Conservation (phyloP, 2,797 vertebrate genomes). For the Lagodon rhomboides region DNA sequence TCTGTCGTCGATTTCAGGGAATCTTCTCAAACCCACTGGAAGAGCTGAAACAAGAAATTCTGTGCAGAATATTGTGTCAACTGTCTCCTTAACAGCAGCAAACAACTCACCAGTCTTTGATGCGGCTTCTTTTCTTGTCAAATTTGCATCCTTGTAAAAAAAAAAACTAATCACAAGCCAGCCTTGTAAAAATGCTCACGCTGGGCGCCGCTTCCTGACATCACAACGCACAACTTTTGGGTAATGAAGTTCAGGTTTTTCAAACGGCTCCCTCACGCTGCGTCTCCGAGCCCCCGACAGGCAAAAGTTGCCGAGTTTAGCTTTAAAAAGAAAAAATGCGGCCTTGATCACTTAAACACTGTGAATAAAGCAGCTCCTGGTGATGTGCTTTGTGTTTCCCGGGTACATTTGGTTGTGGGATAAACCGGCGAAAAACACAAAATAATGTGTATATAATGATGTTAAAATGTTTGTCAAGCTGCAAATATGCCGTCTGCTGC, state of each 20-base stretch:
- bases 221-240: conserved; percentile 42
- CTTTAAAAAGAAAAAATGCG: conserved; percentile 26
- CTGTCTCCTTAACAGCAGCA: conserved; percentile 29
- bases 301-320: conserved; percentile 18
- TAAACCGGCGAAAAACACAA: neutral
- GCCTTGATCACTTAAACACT: conserved; percentile 30
- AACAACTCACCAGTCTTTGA: conserved; percentile 39
- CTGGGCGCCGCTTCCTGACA: conserved; percentile 40
- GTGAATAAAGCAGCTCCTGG: conserved; percentile 24
- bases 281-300: conserved; percentile 18
- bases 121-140: conserved; percentile 25
- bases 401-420: conserved; percentile 3
- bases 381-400: conserved; percentile 17
- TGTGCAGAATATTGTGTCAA: conserved; percentile 45
- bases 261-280: conserved; percentile 30
- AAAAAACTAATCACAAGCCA: conserved; percentile 25
- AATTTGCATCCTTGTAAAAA: conserved; percentile 29
- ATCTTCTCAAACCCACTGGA: conserved; percentile 18
- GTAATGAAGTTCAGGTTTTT: conserved; percentile 49
- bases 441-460: neutral
- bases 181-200: conserved; percentile 15
- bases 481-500: neutral
- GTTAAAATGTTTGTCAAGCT: neutral
- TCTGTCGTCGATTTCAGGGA: conserved; percentile 33
- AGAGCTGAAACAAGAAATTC: conserved; percentile 10